phyloP scores from a whole-genome alignment of 2,797 vertebrate species.

The Poeciliopsis turneri region DNA sequence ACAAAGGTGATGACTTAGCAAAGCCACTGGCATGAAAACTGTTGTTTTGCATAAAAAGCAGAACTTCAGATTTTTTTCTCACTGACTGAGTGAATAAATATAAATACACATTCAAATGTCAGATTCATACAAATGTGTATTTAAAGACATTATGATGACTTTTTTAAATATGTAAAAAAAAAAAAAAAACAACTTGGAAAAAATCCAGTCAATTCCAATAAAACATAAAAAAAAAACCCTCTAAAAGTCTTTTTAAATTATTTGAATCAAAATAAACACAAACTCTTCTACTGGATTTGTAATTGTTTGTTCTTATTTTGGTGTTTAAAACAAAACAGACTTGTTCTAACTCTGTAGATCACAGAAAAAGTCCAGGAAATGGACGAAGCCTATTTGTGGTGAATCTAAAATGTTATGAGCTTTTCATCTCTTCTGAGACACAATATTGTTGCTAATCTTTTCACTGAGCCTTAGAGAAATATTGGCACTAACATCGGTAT shows the following conservation, averaged over 20 bases:
- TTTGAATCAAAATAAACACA: neutral
- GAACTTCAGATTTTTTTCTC: neutral
- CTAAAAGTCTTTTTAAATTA: neutral
- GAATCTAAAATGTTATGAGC: too few species aligned
- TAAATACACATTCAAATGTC: too few species aligned
- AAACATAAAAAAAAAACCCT: neutral
- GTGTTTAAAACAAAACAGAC: too few species aligned
- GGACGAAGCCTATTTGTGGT: too few species aligned
- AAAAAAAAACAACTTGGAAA: neutral
- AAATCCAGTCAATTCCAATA: neutral
- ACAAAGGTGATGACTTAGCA: neutral
- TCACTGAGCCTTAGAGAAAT: too few species aligned
- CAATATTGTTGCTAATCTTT: too few species aligned
- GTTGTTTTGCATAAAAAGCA: neutral
- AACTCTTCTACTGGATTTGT: neutral
- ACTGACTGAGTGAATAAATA: neutral
- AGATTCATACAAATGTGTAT: neutral
- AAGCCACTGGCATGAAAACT: neutral
- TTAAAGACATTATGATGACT: neutral
- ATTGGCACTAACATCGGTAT: too few species aligned
- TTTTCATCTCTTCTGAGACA: too few species aligned
- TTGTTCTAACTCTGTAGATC: too few species aligned
- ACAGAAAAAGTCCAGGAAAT: too few species aligned
- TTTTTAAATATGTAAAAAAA: neutral
- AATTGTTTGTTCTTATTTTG: neutral